Evolutionary conservation across 1,140 invertebrate genomes (phyloP), one percentile per base, ranked within the genome.

Genomic region (Mizuhopecten yessoensis): DNA sequence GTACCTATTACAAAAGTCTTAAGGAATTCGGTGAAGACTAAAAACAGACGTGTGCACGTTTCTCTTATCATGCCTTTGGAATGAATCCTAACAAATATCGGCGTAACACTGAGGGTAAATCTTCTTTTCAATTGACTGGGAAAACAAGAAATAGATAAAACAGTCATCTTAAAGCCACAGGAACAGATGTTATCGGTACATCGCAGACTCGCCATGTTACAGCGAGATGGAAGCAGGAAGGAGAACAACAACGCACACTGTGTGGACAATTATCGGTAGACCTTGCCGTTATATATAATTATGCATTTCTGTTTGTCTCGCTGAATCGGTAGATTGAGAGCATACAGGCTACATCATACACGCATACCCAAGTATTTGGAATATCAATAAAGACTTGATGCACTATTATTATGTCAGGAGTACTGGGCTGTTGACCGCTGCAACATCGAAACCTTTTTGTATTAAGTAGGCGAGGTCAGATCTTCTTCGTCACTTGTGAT

Each of bases 201-300:
- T 57, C 45, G 13, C 45, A 20, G 45, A 23, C 45, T 57, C 57
- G 57, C 57, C 57, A 29, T 75, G n/a, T 29, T 75, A 75, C 57
- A 75, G 57, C 23, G 57, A 5, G 9, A n/a, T 75, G 57, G 57
- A 29, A 29, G 57, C 57, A 75, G 57, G 1, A 29, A 45, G 42
- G 17, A n/a, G n/a, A 75, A 75, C 57, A 75, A 75, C 57, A 75
- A 75, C 57, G 11, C 57, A 75, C 57, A 75, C 57, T 75, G 23
- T 75, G 45, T 20, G 11, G 1, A 20, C 45, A 49, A 49, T 17
- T 20, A 9, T 23, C 3, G 45, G 10, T 15, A 49, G 45, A 49
- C 45, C 45, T 49, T 1, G 45, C 45, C 1, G 3, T 13, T 49
- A 49, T 49, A 5, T 49, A 10, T 20, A 20, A 20, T 10, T 49